Base-by-base conservation (phyloP, 2,888 invertebrate species). In the Protonemura montana region DNA sequence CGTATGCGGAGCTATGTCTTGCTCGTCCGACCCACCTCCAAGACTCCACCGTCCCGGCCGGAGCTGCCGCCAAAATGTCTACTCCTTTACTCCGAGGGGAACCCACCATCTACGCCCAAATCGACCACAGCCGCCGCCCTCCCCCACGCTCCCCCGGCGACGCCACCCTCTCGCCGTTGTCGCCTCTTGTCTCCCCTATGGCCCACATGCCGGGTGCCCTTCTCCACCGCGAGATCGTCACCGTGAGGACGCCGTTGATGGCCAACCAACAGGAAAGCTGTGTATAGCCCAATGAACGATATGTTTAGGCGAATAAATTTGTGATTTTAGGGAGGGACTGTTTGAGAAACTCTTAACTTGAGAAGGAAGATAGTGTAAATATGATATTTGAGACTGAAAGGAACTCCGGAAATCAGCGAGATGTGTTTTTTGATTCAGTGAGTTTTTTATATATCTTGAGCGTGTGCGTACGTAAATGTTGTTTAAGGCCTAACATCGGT, bases 71-170 rank as follows among this genome's bases (percentile, higher is more conserved):
- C 85, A 87, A 77, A 41, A 80, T 85, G 59, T 35, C 76, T 42
- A 25, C 81, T 26, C 82, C 86, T 26, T 86, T 85, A 77, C 87
- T 87, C 86, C 86, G 86, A 30, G 87, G 88, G 85, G 95, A 95
- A 89, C 93, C 95, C 85, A 95, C 95, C 89, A 94, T 95, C 90
- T 95, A 95, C 91, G 95, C 95, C 87, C 95, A 95, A 92, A 95
- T 95, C 91, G 95, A 95, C 91, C 95, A 95, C 90, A 93, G 92
- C 89, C 93, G 94, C 88, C 92, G 93, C 89, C 91, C 92, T 80
- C 91, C 92, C 25, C 91, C 91, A 78, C 87, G 25, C 87, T 87
- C 78, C 78, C 86, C 81, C 77, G 84, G 78, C 27, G 86, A 91
- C 91, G 80, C 90, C 91, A 91, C 95, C 95, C 90, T 93, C 92